Evolutionary conservation across 2,888 invertebrate genomes (phyloP).

Genomic region (Melinaea menophilus): DNA sequence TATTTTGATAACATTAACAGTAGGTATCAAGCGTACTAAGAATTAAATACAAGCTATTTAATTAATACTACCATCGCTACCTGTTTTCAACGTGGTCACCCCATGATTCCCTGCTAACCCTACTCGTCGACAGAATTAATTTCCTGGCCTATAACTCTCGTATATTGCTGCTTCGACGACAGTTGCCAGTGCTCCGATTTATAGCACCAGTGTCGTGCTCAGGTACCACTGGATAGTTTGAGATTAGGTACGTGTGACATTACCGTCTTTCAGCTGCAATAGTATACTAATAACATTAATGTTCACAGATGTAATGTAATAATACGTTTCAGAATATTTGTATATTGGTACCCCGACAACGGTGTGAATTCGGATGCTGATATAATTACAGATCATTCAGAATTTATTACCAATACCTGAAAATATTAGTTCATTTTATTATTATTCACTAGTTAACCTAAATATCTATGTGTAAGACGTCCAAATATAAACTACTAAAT

Average conservation of each 20-base stretch:
- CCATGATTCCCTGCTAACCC: conserved; percentile 55
- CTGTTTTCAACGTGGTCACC: conserved; percentile 36
- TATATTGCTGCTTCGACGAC: conserved; percentile 73
- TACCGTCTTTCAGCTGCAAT: background rate
- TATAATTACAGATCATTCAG: too few species aligned
- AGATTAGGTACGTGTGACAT: background rate
- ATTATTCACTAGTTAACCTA: too few species aligned
- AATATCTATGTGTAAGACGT: too few species aligned
- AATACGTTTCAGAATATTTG: too few species aligned
- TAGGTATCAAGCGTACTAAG: too few species aligned
- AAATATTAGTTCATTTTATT: too few species aligned
- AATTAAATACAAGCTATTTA: conserved; percentile 1
- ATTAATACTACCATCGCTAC: conserved; percentile 1
- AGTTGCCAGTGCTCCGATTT: conserved; percentile 68
- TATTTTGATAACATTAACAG: too few species aligned
- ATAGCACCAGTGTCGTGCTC: conserved; percentile 61
- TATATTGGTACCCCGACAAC: too few species aligned
- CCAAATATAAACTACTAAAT: background rate
- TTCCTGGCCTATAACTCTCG: conserved; percentile 75
- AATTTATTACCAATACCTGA: too few species aligned
- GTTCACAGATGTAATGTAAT: too few species aligned
- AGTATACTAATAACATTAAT: background rate
- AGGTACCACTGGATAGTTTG: conserved; percentile 46
- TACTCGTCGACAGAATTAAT: conserved; percentile 75
- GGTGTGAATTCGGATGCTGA: too few species aligned